These are phyloP conservation scores for Chrysochloris asiatica DNA, from an alignment of 2,113 vertebrate species.

Conservation along the genomic window DNA sequence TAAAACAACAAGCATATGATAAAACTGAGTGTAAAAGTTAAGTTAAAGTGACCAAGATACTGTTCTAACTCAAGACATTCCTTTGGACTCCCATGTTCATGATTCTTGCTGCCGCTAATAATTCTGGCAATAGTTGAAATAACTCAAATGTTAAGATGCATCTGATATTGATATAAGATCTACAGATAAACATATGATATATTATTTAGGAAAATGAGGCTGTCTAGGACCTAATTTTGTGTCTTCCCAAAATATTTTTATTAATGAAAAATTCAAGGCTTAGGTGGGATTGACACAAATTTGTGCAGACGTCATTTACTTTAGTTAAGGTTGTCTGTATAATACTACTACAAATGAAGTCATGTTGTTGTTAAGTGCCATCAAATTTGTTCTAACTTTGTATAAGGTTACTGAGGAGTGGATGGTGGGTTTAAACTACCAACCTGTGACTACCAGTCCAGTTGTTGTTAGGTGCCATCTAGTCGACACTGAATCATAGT, in stretches of 20 bases:
- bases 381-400: too few species aligned
- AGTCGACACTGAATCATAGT: too few species aligned
- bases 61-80: neutral
- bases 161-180: neutral
- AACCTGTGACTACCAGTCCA: too few species aligned
- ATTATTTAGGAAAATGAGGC: neutral
- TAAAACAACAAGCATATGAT: too few species aligned
- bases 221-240: neutral
- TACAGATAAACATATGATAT: neutral
- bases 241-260: neutral
- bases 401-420: too few species aligned
- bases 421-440: too few species aligned
- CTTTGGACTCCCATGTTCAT: neutral
- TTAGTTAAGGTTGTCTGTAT: neutral
- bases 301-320: too few species aligned
- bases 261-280: neutral
- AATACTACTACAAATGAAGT: neutral
- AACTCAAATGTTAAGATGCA: neutral
- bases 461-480: too few species aligned
- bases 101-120: neutral
- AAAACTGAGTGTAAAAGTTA: neutral
- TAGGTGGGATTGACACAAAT: neutral
- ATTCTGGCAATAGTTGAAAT: neutral
- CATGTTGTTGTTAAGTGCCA: too few species aligned
- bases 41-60: neutral